A percentile compares a stretch with the other conserved stretches of the same genome.
These are phyloP conservation scores for Galaxias olidus DNA, from an alignment of 2,797 vertebrate genomes.

Conservation along the genomic window DNA sequence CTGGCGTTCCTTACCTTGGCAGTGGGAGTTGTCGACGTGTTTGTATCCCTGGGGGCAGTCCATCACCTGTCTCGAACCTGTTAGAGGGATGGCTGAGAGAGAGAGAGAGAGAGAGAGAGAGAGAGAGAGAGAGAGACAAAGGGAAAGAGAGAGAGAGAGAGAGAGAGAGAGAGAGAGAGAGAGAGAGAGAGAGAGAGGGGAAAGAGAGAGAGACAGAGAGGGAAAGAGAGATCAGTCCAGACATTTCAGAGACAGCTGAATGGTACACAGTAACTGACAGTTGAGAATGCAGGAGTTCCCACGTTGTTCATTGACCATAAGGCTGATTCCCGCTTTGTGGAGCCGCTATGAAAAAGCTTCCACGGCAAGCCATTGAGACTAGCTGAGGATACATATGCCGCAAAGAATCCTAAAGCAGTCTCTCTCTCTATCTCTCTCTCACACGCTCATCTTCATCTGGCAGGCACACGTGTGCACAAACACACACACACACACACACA, in stretches of 20 bases:
- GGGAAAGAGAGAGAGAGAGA: not conserved
- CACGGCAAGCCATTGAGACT: too few relatives aligned
- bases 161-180: not conserved
- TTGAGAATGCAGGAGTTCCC: too few relatives aligned
- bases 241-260: not conserved
- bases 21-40: slow-evolving; percentile 89
- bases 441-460: too few relatives aligned
- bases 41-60: slow-evolving; percentile 94
- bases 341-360: too few relatives aligned
- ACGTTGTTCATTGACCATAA: too few relatives aligned
- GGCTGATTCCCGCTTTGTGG: too few relatives aligned
- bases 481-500: too few relatives aligned
- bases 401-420: too few relatives aligned
- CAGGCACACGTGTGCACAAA: too few relatives aligned
- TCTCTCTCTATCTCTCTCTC: too few relatives aligned
- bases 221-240: slow-evolving; percentile 1
- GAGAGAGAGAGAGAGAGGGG: not conserved
- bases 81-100: slow-evolving; percentile 79
- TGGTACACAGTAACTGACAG: too few relatives aligned
- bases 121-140: not conserved
- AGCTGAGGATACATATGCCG: too few relatives aligned
- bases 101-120: slow-evolving; percentile 1
- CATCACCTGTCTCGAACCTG: slow-evolving; percentile 72
- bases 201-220: not conserved
- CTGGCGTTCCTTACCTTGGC: slow-evolving; percentile 82